These are phyloP conservation scores for Psix sp. DNA, from an alignment of 1,140 invertebrate genomes.

Conservation along the genomic window DNA sequence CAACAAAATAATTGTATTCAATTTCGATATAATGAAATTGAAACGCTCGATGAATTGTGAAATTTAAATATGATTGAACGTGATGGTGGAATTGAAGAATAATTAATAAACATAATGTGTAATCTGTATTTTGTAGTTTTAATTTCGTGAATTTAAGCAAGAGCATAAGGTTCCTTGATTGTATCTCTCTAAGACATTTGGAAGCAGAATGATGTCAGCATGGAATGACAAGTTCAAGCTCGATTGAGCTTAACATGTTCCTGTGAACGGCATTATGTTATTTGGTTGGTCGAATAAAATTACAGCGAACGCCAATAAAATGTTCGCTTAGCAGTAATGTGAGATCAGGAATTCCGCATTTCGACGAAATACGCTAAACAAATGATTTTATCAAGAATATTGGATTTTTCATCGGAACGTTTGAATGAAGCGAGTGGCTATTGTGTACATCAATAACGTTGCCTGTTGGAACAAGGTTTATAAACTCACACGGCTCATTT, in stretches of 20 bases:
- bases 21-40: no score
- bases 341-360: constrained; percentile 19
- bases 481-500: constrained; percentile 51
- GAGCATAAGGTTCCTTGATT: no score
- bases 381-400: constrained; percentile 41
- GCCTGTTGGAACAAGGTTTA: constrained; percentile 38
- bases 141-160: no score
- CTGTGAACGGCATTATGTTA: constrained; percentile 13
- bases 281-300: constrained; percentile 15
- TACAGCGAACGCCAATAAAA: constrained; percentile 18
- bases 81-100: no score
- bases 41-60: no score
- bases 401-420: constrained; percentile 33
- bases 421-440: constrained; percentile 23
- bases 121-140: no score
- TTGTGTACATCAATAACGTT: constrained; percentile 40
- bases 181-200: no score
- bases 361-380: constrained; percentile 29
- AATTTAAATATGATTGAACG: no score
- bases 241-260: constrained; percentile 13
- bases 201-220: no score
- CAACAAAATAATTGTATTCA: no score
- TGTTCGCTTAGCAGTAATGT: constrained; percentile 6
- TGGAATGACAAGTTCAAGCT: constrained; percentile 13
- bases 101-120: no score